phyloP scores from a whole-genome alignment of 2,113 vertebrate species.

The Daboia siamensis region DNA sequence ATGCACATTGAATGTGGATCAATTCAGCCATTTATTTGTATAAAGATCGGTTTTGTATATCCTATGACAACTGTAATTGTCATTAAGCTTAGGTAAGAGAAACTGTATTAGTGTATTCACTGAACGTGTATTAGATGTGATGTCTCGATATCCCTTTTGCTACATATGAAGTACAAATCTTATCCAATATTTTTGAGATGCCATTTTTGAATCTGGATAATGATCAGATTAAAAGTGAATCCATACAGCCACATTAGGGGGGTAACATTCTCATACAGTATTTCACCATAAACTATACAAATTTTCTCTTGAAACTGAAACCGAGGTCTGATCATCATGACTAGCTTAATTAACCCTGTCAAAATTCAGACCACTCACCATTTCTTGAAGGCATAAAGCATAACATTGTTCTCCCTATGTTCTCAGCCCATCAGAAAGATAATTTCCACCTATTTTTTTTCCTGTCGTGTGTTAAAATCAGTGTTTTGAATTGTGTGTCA shows the following conservation, averaged over 20 bases:
- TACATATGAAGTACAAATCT: neutral
- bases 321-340: neutral
- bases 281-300: neutral
- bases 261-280: neutral
- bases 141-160: neutral
- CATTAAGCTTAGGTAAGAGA: neutral
- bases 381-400: neutral
- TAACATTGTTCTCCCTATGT: neutral
- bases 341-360: neutral
- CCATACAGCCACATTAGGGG: neutral
- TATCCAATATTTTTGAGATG: neutral
- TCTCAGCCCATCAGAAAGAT: neutral
- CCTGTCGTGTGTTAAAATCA: too few relatives aligned
- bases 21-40: neutral
- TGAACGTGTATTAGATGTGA: neutral
- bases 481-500: neutral
- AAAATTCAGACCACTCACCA: neutral
- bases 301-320: neutral
- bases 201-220: neutral
- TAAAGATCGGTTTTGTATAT: neutral
- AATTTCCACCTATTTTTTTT: neutral
- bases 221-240: neutral
- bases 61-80: neutral
- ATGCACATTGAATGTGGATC: neutral
- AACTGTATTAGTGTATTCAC: neutral